Conservation (phyloP, 2,113 vertebrate species). For the Saccopteryx bilineata region DNA sequence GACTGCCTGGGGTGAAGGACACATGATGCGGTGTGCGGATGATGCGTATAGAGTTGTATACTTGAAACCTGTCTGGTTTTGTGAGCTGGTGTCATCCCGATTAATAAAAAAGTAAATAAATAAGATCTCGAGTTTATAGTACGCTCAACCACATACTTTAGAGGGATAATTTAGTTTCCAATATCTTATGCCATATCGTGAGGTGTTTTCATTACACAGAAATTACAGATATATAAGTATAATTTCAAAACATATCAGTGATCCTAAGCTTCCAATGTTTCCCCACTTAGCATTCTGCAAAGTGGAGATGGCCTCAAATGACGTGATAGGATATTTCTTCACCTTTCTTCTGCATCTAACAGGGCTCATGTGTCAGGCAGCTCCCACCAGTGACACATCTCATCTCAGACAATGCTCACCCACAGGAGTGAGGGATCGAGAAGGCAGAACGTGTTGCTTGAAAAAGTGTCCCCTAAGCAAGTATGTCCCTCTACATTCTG, state of each 20-base stretch:
- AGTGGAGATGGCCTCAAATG: not conserved
- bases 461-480: not conserved
- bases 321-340: not conserved
- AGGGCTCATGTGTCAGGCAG: not conserved
- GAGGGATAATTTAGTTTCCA: not conserved
- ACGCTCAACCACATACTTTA: not conserved
- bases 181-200: not conserved
- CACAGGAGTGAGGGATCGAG: not conserved
- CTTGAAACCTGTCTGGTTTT: too few species aligned
- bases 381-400: not conserved
- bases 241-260: not conserved
- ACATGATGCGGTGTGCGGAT: too few species aligned
- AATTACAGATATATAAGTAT: not conserved
- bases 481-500: not conserved
- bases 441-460: not conserved
- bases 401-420: not conserved
- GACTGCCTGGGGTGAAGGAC: too few species aligned
- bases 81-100: too few species aligned
- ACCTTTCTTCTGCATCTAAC: not conserved
- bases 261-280: not conserved
- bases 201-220: constrained; percentile 19
- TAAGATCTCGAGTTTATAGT: not conserved
- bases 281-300: not conserved
- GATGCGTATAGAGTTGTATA: too few species aligned
- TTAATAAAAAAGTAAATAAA: too few species aligned